Percentiles rank a stretch among this genome's conserved stretches.
phyloP scores from a whole-genome alignment of 2,113 vertebrate species.

The Erythrolamprus reginae region DNA sequence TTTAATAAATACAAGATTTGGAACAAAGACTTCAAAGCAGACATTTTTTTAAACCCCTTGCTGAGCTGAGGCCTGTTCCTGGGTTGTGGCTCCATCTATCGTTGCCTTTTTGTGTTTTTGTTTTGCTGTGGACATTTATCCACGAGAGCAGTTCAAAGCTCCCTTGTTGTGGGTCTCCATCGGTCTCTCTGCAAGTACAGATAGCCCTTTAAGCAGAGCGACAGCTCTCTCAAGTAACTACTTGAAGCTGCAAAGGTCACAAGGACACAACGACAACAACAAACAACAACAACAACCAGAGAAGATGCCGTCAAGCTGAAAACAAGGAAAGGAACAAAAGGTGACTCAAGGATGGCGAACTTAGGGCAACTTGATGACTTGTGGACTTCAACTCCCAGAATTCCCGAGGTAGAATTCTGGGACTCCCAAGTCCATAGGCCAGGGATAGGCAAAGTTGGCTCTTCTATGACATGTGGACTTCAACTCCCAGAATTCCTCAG shows the following conservation, averaged over 20 bases:
- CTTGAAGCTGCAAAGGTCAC: not conserved
- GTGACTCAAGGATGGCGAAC: not conserved
- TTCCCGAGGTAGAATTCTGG: not conserved
- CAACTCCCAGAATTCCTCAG: not conserved
- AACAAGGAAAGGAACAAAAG: not conserved
- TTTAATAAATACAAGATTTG: not conserved
- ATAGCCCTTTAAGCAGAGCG: slow-evolving; percentile 22
- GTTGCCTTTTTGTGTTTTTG: not conserved
- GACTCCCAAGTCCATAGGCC: too few species aligned
- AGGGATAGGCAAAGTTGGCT: too few species aligned
- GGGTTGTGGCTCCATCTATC: not conserved
- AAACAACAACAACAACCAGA: not conserved
- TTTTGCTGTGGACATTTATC: not conserved
- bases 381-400: not conserved
- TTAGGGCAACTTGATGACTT: fast-evolving
- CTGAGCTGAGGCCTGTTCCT: not conserved
- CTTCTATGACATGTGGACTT: not conserved
- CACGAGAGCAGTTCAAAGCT: not conserved
- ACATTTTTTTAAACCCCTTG: not conserved
- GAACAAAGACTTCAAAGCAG: too few species aligned
- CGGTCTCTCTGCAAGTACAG: not conserved
- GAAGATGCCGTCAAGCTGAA: slow-evolving; percentile 42
- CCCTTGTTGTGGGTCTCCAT: fast-evolving
- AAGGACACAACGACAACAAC: not conserved
- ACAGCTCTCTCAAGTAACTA: slow-evolving; percentile 15